A percentile compares a stretch with the other conserved stretches of the same genome.
Evolutionary conservation across 2,888 invertebrate species (phyloP).

Genomic region (Drosophila limbata): DNA sequence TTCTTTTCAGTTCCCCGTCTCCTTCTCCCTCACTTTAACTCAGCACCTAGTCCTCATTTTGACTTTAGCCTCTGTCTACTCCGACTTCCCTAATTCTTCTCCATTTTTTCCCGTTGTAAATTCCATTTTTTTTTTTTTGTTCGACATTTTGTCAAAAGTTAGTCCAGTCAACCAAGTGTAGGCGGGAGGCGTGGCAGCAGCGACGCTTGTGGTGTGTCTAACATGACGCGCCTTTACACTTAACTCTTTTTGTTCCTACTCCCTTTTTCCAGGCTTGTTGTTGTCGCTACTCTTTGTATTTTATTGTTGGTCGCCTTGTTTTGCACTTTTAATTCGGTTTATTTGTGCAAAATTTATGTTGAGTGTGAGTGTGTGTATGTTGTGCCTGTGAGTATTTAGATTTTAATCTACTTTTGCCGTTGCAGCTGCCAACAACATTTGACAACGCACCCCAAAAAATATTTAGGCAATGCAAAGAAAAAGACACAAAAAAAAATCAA

Average conservation of each 20-base stretch:
- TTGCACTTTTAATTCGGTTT: conserved; percentile 77
- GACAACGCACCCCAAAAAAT: conserved; percentile 57
- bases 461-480: conserved; percentile 45
- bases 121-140: conserved; percentile 44
- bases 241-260: conserved; percentile 49
- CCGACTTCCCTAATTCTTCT: neutral
- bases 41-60: conserved; percentile 15
- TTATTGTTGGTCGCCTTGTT: conserved; percentile 64
- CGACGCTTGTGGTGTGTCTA: conserved; percentile 67
- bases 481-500: conserved; percentile 27
- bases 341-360: conserved; percentile 67
- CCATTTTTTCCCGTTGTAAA: conserved; percentile 1
- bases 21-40: neutral
- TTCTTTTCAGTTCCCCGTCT: neutral
- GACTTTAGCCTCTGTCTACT: conserved; percentile 3
- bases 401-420: conserved; percentile 77
- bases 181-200: conserved; percentile 30
- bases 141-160: conserved; percentile 76
- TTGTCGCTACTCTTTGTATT: conserved; percentile 28
- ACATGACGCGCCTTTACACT: conserved; percentile 79
- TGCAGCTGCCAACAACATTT: conserved; percentile 77
- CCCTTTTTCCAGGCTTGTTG: conserved; percentile 7
- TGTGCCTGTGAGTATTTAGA: conserved; percentile 67
- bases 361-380: conserved; percentile 30
- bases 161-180: conserved; percentile 66